These are phyloP conservation scores for Rhodinocichla rosea DNA, from an alignment of 2,113 vertebrate genomes.

Conservation along the genomic window DNA sequence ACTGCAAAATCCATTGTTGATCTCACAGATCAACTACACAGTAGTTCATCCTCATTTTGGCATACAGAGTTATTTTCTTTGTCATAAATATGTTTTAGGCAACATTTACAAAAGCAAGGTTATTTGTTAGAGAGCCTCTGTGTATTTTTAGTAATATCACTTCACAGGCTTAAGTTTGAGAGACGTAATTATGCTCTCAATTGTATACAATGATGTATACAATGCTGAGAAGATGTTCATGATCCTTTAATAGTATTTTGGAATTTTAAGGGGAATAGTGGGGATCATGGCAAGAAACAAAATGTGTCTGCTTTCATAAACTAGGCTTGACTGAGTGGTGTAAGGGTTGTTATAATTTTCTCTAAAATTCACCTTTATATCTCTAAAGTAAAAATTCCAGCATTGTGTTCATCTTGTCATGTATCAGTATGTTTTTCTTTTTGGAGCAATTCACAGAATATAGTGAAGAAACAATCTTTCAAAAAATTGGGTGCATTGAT, in stretches of 20 bases:
- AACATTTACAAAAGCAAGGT: background rate
- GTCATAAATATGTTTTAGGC: background rate
- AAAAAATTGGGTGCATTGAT: constrained; percentile 10
- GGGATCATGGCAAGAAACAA: background rate
- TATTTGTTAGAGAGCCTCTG: background rate
- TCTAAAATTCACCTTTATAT: background rate
- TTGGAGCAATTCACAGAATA: background rate
- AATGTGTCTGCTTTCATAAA: background rate
- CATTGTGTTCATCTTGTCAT: background rate
- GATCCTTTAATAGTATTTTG: background rate
- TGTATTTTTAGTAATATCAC: background rate
- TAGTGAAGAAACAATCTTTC: constrained; percentile 1
- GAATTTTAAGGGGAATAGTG: background rate
- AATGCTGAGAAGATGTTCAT: background rate
- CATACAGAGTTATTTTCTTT: background rate
- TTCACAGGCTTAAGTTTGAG: background rate
- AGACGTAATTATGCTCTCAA: background rate
- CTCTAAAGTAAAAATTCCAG: background rate
- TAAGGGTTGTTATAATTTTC: background rate
- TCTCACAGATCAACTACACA: background rate
- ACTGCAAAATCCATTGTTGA: background rate
- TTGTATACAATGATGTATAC: no score
- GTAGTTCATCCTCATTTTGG: background rate
- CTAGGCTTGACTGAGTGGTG: background rate
- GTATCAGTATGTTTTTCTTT: background rate